These are phyloP conservation scores for Streblospio benedicti DNA, from an alignment of 1,140 invertebrate genomes.

Conservation along the genomic window DNA sequence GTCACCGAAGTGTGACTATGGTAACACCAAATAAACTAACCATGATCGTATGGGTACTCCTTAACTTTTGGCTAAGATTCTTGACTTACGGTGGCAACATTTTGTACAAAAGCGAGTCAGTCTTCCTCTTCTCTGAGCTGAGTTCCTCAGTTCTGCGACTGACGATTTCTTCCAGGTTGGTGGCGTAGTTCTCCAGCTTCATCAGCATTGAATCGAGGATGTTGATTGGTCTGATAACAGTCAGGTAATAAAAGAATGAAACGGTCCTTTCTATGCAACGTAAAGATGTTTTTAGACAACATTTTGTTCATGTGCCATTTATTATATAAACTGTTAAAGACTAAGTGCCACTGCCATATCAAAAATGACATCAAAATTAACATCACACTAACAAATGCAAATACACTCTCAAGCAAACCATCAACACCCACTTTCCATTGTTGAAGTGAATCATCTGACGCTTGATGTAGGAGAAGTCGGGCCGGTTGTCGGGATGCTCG, in stretches of 20 bases:
- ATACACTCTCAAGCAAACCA: too few relatives aligned
- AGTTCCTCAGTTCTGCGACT: conserved; percentile 74
- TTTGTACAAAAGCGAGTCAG: conserved; percentile 73
- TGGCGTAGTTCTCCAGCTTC: conserved; percentile 84
- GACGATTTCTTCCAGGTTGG: conserved; percentile 81
- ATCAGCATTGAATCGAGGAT: conserved; percentile 89
- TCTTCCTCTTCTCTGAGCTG: conserved; percentile 80
- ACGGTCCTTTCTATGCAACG: too few relatives aligned
- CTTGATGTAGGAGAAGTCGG: conserved; percentile 27
- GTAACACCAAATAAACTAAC: not conserved
- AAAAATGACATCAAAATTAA: too few relatives aligned
- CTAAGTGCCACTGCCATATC: too few relatives aligned
- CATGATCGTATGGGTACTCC: not conserved
- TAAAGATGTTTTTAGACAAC: too few relatives aligned
- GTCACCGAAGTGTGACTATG: not conserved
- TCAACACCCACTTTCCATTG: too few relatives aligned
- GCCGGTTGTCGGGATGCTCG: conserved; percentile 29
- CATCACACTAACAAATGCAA: too few relatives aligned
- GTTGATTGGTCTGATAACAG: conserved; percentile 70
- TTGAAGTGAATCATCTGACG: too few relatives aligned
- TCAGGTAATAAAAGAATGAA: too few relatives aligned
- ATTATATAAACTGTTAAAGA: too few relatives aligned
- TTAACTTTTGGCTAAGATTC: not conserved
- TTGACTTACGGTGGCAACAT: conserved; percentile 70
- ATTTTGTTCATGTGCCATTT: too few relatives aligned